Evolutionary conservation across 1,140 invertebrate genomes (phyloP), one percentile per base, ranked within the genome.

Genomic region (Anoplolepis gracilipes): DNA sequence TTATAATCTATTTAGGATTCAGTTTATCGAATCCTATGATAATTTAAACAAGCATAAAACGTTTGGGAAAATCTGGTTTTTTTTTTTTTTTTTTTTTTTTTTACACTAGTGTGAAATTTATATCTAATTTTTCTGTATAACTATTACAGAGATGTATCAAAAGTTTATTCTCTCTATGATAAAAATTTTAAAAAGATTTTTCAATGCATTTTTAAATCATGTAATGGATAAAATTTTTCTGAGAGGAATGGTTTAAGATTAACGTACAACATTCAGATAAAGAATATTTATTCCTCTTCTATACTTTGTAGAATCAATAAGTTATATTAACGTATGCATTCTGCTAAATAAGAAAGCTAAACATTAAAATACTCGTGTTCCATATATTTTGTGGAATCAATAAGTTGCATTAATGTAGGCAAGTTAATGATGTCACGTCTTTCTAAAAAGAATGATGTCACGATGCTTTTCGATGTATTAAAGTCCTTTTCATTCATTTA

Each of bases 381-480:
- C 13, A 55, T 33, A 61, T 42, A 22, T 11, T 22, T 46, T n/a
- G n/a, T 0, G 36, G 25, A 36, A 22, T 53, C 19, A 62, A 30
- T 76, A 25, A 77, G 3, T 16, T 22, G 22, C 73, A 11, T 61
- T 39, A 59, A 59, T 16, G n/a, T n/a, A 77, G 16, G 25, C 36
- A 39, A 62, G 8, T 76, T 76, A 64, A 77, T 42, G 25, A 77
- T 59, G 33, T 57, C 30, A 36, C 16, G 13, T 77, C 36, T 75
- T 59, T 22, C 36, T 65, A 5, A 33, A 28, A 36, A 70, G 6
- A 70, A 79, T 55, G 16, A 16, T 4, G 39, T 22, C 19, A n/a
- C n/a, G 46, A 6, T 28, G 42, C 16, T 69, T 69, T 55, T 79
- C 16, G 46, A 16, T 79, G 16, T 76, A 64, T n/a, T n/a, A 79